phyloP scores from a whole-genome alignment of 2,797 vertebrate genomes.

The Melanotaenia trifasciata region DNA sequence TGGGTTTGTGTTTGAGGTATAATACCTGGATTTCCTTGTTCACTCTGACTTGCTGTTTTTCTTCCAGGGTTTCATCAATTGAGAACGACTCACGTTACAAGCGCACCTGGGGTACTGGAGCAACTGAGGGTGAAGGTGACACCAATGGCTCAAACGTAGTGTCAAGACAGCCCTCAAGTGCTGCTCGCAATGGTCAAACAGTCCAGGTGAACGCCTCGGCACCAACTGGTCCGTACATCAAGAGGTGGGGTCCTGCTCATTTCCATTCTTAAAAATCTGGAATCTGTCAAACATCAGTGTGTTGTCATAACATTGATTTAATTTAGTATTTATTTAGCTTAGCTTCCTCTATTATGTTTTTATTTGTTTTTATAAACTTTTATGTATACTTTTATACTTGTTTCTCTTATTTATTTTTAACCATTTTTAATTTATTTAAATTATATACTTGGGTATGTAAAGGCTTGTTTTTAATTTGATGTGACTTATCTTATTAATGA shows the following conservation, averaged over 20 bases:
- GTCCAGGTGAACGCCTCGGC: constrained; percentile 65
- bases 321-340: no score
- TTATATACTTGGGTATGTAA: no score
- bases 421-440: no score
- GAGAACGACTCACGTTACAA: constrained; percentile 90
- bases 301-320: no score
- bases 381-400: no score
- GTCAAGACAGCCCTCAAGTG: constrained; percentile 87
- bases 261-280: background rate
- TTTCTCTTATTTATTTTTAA: background rate
- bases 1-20: no score
- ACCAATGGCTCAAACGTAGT: constrained; percentile 74
- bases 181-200: constrained; percentile 79
- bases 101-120: constrained; percentile 87
- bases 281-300: no score
- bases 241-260: constrained; percentile 80
- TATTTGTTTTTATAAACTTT: no score
- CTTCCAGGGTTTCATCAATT: constrained; percentile 88
- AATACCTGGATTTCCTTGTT: background rate
- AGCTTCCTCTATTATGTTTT: no score
- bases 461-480: background rate
- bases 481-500: background rate
- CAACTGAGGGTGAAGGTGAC: constrained; percentile 46
- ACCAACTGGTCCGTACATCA: constrained; percentile 89
- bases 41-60: background rate